Base-by-base conservation (phyloP, 2,797 vertebrate genomes). In the Phoeniculus purpureus region DNA sequence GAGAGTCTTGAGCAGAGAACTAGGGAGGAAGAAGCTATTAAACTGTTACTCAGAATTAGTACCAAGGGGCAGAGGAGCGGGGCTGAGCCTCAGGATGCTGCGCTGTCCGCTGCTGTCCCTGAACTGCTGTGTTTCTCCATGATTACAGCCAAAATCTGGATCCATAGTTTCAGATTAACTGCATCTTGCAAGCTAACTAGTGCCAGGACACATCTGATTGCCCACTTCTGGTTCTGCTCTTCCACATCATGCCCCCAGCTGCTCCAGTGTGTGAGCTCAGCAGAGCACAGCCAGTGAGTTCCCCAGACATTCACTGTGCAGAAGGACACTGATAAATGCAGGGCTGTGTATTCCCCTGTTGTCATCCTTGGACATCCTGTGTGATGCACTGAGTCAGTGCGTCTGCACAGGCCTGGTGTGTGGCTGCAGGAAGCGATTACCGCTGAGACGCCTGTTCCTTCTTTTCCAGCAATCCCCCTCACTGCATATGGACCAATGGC, bases 401-500 rank as follows among this genome's bases (percentile, higher is more conserved):
- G 1, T 37, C 61, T 64, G 6, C 18, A 25, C 40, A 43, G 40
- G 78, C 19, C 51, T 31, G 25, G 34, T 54, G 16, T 84, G 89
- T 84, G 40, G 25, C 68, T 72, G 67, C 0, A 2, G 51, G 34
- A 77, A 48, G 29, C 51, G 47, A 50, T 43, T 10, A 73, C 40
- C 58, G 6, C 45, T 97, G 61, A 97, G 31, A 11, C 15, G 29
- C 59, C 50, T 29, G 5, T 65, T 48, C 75, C 62, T 93, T 97
- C 72, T 94, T 94, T 97, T 97, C 17, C 90, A 99, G 99, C 99
- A 80, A 99, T 99, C 95, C 99, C 99, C 94, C 98, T 99, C 94
- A 99, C 99, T 40, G 99, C 99, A 3, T 99, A 99, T 4, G 99
- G 99, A 97, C 99, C 99, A 47, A 99, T 99, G 98, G 99, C 99